phyloP scores from a whole-genome alignment of 2,113 vertebrate species.

The Furnarius figulus region DNA sequence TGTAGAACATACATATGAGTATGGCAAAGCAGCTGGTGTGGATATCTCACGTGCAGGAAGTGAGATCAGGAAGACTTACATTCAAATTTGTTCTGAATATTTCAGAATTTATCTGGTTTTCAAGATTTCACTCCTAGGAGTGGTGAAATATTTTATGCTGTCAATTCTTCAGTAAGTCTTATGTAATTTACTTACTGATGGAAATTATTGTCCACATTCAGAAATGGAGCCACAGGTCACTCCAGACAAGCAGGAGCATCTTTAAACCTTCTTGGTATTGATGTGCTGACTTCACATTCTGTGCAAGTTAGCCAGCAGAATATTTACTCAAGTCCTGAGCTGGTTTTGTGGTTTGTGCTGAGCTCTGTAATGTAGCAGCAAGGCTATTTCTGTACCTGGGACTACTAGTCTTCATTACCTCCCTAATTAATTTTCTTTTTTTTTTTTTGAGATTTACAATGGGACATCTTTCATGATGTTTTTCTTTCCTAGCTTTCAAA shows the following conservation, averaged over 20 bases:
- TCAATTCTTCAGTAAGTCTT: not conserved
- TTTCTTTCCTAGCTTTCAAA: not conserved
- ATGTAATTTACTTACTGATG: not conserved
- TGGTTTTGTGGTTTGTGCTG: not conserved
- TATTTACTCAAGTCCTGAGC: not conserved
- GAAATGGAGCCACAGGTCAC: not conserved
- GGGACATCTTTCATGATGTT: not conserved
- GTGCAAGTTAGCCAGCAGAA: not conserved
- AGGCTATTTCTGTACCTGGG: not conserved
- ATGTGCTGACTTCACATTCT: not conserved
- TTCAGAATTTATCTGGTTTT: not conserved
- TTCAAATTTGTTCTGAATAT: not conserved
- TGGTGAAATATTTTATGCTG: not conserved
- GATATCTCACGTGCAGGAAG: not conserved
- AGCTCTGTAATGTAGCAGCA: not conserved
- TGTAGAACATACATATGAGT: not conserved
- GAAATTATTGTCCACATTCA: not conserved
- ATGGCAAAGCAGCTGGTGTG: rapidly evolving
- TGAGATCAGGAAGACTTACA: not conserved
- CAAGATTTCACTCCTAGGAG: not conserved
- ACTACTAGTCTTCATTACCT: not conserved
- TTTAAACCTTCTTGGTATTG: not conserved
- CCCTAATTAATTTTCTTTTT: not conserved
- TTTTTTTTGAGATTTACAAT: not conserved
- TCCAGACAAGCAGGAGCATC: not conserved